Base-by-base conservation (phyloP, 2,797 vertebrate genomes). In the Oreochromis mossambicus region DNA sequence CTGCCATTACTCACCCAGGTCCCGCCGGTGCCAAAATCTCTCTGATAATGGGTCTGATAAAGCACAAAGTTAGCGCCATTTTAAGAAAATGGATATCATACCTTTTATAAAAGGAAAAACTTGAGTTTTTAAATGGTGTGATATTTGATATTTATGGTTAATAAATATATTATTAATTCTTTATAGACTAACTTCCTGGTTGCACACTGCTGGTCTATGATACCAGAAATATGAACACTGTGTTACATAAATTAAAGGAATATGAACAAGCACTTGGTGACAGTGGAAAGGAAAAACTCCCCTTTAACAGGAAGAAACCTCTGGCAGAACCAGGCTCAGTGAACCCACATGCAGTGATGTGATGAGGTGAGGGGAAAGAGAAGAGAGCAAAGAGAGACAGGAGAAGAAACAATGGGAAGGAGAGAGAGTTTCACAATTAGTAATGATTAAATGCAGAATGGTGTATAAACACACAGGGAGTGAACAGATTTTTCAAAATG, bases 1-100 rank as follows among this genome's bases (percentile, higher is more conserved):
- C 88, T 84, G 82, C 87, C 92, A 94, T 95, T 92, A 95, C 86
- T 95, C 92, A 94, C 61, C 82, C 78, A 10, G 63, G 80, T 86
- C 48, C 90, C 29, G 46, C 58, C 8, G 6, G 17, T 82, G 87
- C 83, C 88, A 79, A 84, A 89, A 87, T 82, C 83, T 88, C 83
- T 68, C 2, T 78, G 81, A 81, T 90, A 86, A 93, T 87, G 86
- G 88, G 3, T 68, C 70, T 8, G 68, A 48, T 73, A 32, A 73
- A 73, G 24, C 34, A 66, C 80, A 21, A 88, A 90, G 83, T 88
- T 81, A 32, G 76, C 54, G 56, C 80, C 83, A 85, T 70, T 85
- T 84, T 21, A 79, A 85, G 54, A 85, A 88, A 83, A 83, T 10
- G 8, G 32, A 83, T 77, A 75, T 79, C 32, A 80, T 34, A 81